These are phyloP conservation scores for Pseudeuparius sepicola DNA, from an alignment of 2,888 invertebrate species.

Conservation along the genomic window DNA sequence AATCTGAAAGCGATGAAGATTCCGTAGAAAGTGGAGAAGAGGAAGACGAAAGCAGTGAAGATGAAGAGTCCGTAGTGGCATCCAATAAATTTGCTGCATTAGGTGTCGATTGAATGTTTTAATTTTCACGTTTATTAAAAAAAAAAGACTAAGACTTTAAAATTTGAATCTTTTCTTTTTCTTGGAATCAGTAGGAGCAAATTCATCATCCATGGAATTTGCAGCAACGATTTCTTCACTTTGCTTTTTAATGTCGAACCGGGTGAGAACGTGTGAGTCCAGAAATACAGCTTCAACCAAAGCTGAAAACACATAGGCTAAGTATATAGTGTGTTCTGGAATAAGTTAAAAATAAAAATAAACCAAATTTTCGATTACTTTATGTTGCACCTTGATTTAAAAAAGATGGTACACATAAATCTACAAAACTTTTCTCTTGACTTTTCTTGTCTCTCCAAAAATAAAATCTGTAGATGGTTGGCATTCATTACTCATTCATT, in stretches of 20 bases:
- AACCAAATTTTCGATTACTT: too few relatives aligned
- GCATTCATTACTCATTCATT: too few relatives aligned
- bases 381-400: too few relatives aligned
- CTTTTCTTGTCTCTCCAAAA: too few relatives aligned
- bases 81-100: conserved; percentile 27
- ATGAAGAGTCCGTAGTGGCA: conserved; percentile 15
- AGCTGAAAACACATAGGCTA: conserved; percentile 23
- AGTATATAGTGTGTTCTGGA: too few relatives aligned
- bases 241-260: conserved; percentile 31
- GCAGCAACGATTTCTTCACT: conserved; percentile 30
- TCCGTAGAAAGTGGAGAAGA: conserved; percentile 17
- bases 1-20: conserved; percentile 17
- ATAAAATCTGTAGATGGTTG: too few relatives aligned
- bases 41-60: conserved; percentile 18
- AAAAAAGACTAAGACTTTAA: neutral
- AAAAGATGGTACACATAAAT: too few relatives aligned
- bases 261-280: conserved; percentile 26
- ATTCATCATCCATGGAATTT: conserved; percentile 16
- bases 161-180: neutral
- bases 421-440: too few relatives aligned
- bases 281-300: conserved; percentile 26
- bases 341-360: too few relatives aligned
- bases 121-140: too few relatives aligned
- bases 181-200: neutral
- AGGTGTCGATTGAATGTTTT: conserved; percentile 15